phyloP scores from a whole-genome alignment of 2,113 vertebrate species.

The Herpailurus yagouaroundi region DNA sequence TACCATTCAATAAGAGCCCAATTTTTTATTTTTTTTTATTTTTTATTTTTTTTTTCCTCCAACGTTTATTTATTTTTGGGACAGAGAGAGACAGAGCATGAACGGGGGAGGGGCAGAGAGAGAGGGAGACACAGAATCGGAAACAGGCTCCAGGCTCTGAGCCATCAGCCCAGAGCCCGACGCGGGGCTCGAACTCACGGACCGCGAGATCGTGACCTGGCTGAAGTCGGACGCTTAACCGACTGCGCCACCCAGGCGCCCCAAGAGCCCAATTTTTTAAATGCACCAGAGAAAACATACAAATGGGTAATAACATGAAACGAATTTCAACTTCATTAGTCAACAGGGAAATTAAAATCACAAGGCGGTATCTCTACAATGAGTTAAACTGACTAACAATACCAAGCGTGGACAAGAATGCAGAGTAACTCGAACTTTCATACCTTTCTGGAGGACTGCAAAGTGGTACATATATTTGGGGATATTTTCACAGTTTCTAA shows the following conservation, averaged over 20 bases:
- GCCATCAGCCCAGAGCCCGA: too few relatives aligned
- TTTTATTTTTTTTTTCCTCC: too few relatives aligned
- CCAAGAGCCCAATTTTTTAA: neutral
- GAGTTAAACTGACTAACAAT: neutral
- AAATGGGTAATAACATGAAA: neutral
- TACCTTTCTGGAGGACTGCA: neutral
- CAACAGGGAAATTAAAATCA: neutral
- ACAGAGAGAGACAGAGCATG: too few relatives aligned
- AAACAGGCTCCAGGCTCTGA: too few relatives aligned
- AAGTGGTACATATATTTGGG: neutral
- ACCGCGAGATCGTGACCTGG: too few relatives aligned
- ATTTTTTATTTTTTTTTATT: too few relatives aligned
- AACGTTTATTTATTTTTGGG: too few relatives aligned
- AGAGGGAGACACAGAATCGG: too few relatives aligned
- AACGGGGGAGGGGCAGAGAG: too few relatives aligned
- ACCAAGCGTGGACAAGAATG: neutral
- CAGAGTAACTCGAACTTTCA: neutral
- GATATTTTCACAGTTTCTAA: constrained; percentile 7
- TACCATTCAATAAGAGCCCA: neutral
- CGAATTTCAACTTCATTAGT: neutral
- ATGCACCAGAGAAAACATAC: neutral
- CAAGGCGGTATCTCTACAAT: neutral
- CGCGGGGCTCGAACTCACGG: too few relatives aligned
- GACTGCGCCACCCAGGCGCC: too few relatives aligned
- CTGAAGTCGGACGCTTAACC: too few relatives aligned